Evolutionary conservation across 2,113 vertebrate species (phyloP).

Genomic region (Seriola dumerili): DNA sequence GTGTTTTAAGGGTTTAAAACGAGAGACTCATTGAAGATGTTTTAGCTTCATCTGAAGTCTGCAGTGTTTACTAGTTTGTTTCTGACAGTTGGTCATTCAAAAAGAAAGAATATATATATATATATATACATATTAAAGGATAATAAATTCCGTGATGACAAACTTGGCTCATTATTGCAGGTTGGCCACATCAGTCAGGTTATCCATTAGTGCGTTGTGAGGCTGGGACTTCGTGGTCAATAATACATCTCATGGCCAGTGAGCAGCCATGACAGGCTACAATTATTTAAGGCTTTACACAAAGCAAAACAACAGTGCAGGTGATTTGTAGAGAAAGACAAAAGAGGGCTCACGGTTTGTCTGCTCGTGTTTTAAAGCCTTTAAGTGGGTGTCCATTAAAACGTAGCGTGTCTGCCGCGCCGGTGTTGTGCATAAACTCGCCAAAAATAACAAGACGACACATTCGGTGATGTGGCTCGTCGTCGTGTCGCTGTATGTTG

Average conservation of each 20-base stretch:
- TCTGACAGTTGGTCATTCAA: too few relatives aligned
- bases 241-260: constrained; percentile 49
- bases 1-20: too few relatives aligned
- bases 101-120: neutral
- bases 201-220: constrained; percentile 44
- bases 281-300: constrained; percentile 61
- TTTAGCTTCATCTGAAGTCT: too few relatives aligned
- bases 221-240: constrained; percentile 38
- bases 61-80: too few relatives aligned
- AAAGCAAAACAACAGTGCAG: constrained; percentile 37
- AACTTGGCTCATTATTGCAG: constrained; percentile 20
- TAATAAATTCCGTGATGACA: constrained; percentile 31
- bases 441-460: constrained; percentile 15
- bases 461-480: neutral
- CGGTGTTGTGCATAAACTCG: constrained; percentile 9
- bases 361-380: constrained; percentile 34
- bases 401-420: constrained; percentile 21
- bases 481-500: neutral
- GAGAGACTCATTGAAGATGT: too few relatives aligned
- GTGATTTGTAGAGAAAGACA: constrained; percentile 55
- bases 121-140: neutral
- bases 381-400: constrained; percentile 25
- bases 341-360: constrained; percentile 51
- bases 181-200: constrained; percentile 44
- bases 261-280: constrained; percentile 53